Percentiles rank a stretch among this genome's conserved stretches.
phyloP scores from a whole-genome alignment of 2,888 invertebrate genomes.

The Cheilosia scutellata region DNA sequence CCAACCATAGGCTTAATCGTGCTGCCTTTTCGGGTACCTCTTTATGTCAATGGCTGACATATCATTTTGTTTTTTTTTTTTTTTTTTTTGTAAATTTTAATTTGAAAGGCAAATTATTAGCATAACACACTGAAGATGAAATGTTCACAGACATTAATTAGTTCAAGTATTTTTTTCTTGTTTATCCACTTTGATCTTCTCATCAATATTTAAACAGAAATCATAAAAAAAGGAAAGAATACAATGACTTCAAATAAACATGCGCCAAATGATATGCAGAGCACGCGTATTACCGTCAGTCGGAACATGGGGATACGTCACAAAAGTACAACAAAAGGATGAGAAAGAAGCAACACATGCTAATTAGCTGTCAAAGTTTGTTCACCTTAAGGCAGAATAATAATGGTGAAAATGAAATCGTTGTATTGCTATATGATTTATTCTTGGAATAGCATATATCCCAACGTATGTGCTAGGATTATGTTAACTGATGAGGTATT shows the following conservation, averaged over 20 bases:
- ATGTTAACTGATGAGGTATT: constrained; percentile 14
- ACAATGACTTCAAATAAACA: constrained; percentile 22
- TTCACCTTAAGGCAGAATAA: constrained; percentile 40
- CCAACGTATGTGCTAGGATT: not conserved
- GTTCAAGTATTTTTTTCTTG: constrained; percentile 13
- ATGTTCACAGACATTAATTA: constrained; percentile 24
- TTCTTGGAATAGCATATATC: constrained; percentile 6
- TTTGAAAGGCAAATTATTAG: constrained; percentile 36
- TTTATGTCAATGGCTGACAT: constrained; percentile 24
- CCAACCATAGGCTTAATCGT: constrained; percentile 15
- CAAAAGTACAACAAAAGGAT: constrained; percentile 25
- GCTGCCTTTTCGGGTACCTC: constrained; percentile 17
- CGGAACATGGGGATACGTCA: constrained; percentile 3
- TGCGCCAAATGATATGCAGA: constrained; percentile 50
- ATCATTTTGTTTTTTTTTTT: not conserved
- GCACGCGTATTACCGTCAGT: constrained; percentile 36
- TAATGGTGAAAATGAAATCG: constrained; percentile 46
- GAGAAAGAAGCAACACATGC: constrained; percentile 43
- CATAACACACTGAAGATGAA: constrained; percentile 12
- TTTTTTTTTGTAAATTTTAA: constrained; percentile 8
- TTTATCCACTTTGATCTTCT: constrained; percentile 33
- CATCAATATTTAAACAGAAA: constrained; percentile 47
- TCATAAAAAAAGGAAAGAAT: not conserved
- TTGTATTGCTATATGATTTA: constrained; percentile 14
- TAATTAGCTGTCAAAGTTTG: constrained; percentile 58